A percentile compares a stretch with the other conserved stretches of the same genome.
These are phyloP conservation scores for Antigone vipio DNA, from an alignment of 2,113 vertebrate genomes.

Conservation along the genomic window DNA sequence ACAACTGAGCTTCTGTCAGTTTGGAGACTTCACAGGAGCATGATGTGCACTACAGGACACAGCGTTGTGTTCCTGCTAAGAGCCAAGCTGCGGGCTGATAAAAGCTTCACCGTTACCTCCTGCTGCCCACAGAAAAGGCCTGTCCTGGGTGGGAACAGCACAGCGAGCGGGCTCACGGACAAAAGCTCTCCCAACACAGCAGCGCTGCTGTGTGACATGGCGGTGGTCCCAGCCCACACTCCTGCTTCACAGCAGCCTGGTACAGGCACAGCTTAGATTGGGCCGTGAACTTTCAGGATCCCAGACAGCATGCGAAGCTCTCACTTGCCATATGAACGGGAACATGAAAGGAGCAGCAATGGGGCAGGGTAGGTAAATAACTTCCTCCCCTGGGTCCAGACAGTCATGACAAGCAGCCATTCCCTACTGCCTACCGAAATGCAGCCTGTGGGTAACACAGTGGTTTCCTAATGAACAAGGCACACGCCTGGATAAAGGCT, in stretches of 20 bases:
- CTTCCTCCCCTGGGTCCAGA: neutral
- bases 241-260: neutral
- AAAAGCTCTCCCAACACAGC: neutral
- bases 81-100: neutral
- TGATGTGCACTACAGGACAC: neutral
- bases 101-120: neutral
- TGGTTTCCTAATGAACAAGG: neutral
- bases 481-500: neutral
- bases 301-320: rapidly evolving
- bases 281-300: neutral
- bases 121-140: neutral
- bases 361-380: rapidly evolving
- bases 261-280: rapidly evolving
- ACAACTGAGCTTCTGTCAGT: neutral
- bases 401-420: too few species aligned
- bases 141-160: neutral
- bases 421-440: rapidly evolving
- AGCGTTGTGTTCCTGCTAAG: rapidly evolving
- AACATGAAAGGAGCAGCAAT: neutral
- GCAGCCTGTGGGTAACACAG: neutral
- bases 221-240: rapidly evolving
- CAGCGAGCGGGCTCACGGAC: rapidly evolving
- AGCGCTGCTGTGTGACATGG: neutral
- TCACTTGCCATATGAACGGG: rapidly evolving
- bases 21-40: too few species aligned